Evolutionary conservation across 2,113 vertebrate species (phyloP).

Genomic region (Euleptes europaea): DNA sequence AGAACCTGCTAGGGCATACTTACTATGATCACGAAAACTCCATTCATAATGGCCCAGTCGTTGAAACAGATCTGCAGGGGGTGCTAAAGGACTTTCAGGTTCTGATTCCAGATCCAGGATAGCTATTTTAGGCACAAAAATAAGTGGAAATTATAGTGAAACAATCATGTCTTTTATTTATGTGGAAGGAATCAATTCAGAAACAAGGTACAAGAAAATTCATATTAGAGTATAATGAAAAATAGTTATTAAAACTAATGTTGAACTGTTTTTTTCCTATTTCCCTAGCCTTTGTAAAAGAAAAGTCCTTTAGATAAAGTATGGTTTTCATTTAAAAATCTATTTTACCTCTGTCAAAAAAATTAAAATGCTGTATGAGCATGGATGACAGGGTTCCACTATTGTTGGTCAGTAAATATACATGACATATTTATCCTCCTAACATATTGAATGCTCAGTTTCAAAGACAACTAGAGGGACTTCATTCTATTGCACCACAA

Average conservation of each 20-base stretch:
- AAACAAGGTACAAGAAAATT: not conserved
- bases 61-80: slow-evolving; percentile 74
- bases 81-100: slow-evolving; percentile 64
- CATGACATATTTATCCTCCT: not conserved
- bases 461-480: fast-evolving
- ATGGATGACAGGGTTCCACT: no score
- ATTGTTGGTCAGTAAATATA: no score
- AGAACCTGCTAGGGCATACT: fast-evolving
- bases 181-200: no score
- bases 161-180: not conserved
- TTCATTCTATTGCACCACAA: fast-evolving
- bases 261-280: no score
- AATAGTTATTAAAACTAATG: not conserved
- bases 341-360: no score
- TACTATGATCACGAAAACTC: slow-evolving; percentile 51
- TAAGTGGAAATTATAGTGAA: not conserved
- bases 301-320: no score
- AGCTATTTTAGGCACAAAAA: slow-evolving; percentile 29
- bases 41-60: slow-evolving; percentile 57
- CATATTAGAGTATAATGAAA: no score
- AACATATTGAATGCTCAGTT: not conserved
- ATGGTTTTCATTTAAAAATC: no score
- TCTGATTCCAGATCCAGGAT: slow-evolving; percentile 67
- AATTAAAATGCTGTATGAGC: no score
- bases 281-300: no score